Evolutionary conservation across 2,888 invertebrate species (phyloP).

Genomic region (Eilema griseolum): DNA sequence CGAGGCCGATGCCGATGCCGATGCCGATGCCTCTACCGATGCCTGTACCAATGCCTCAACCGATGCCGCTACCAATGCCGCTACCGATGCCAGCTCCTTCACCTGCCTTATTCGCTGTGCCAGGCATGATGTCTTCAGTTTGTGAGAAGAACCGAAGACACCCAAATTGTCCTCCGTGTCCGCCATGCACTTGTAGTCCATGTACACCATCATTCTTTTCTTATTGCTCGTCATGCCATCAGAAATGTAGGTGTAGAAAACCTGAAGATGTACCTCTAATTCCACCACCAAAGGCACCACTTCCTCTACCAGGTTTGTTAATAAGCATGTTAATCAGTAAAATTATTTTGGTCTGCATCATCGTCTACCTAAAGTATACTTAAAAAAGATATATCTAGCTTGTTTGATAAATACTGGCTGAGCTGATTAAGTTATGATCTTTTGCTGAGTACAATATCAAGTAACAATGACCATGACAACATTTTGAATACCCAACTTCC

Average conservation of each 20-base stretch:
- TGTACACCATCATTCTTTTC: slow-evolving; percentile 79
- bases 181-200: slow-evolving; percentile 73
- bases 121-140: slow-evolving; percentile 50
- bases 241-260: slow-evolving; percentile 69
- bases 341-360: neutral
- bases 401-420: too few species aligned
- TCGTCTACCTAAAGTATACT: too few species aligned
- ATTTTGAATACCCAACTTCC: neutral
- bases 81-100: slow-evolving; percentile 20
- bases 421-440: too few species aligned
- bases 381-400: too few species aligned
- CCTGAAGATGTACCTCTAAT: slow-evolving; percentile 57
- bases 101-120: slow-evolving; percentile 60
- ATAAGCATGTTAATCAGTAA: neutral
- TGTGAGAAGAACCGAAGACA: slow-evolving; percentile 40
- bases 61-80: slow-evolving; percentile 20
- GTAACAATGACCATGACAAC: too few species aligned
- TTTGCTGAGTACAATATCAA: too few species aligned
- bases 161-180: slow-evolving; percentile 71
- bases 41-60: slow-evolving; percentile 8
- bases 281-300: slow-evolving; percentile 40
- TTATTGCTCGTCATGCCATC: slow-evolving; percentile 76
- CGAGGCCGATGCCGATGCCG: slow-evolving; percentile 44
- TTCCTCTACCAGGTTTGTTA: slow-evolving; percentile 17
- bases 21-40: slow-evolving; percentile 49